Conservation (phyloP, 1,140 invertebrate genomes). For the Dysdera silvatica region DNA sequence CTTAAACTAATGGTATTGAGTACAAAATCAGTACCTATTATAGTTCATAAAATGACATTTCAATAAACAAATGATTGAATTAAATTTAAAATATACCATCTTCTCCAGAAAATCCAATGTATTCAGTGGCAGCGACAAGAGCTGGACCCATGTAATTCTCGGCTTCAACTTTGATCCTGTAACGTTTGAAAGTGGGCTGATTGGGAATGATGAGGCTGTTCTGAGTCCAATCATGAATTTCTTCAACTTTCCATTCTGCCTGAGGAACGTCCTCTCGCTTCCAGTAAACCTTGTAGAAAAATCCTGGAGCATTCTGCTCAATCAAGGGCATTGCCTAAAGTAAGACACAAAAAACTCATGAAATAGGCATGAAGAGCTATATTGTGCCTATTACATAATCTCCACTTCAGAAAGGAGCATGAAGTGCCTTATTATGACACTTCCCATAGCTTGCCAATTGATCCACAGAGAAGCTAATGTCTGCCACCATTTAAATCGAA, state of each 20-base stretch:
- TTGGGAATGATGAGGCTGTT: slow-evolving; percentile 61
- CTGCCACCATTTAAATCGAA: too few species aligned
- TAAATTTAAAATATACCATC: slow-evolving; percentile 52
- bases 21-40: not conserved
- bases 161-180: slow-evolving; percentile 83
- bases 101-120: slow-evolving; percentile 90
- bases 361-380: too few species aligned
- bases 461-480: too few species aligned
- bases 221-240: slow-evolving; percentile 67
- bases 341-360: too few species aligned
- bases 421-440: too few species aligned
- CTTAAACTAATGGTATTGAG: too few species aligned
- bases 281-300: slow-evolving; percentile 84
- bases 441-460: too few species aligned
- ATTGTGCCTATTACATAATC: too few species aligned
- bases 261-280: slow-evolving; percentile 66
- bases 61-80: not conserved
- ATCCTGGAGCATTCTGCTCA: slow-evolving; percentile 89
- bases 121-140: slow-evolving; percentile 67
- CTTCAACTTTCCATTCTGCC: slow-evolving; percentile 58
- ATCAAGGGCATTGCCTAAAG: slow-evolving; percentile 82
- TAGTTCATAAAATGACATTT: not conserved
- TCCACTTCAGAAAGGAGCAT: too few species aligned
- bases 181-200: slow-evolving; percentile 83
- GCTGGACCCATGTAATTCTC: slow-evolving; percentile 84